Conservation (phyloP, 1,140 invertebrate species). For the Phthorimaea operculella region DNA sequence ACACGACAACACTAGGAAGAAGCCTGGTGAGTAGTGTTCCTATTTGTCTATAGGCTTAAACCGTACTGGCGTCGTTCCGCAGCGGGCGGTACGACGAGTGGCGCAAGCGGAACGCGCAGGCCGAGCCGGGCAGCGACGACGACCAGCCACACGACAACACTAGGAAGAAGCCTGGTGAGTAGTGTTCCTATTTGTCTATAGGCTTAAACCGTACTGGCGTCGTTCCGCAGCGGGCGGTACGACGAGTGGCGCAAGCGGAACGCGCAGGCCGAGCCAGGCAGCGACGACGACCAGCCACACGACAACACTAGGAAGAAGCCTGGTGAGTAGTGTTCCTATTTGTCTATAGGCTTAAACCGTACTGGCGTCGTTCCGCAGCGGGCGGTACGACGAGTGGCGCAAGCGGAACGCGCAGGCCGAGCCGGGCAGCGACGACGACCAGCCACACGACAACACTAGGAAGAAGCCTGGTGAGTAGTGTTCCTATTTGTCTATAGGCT, state of each 20-base stretch:
- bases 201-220: constrained; percentile 79
- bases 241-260: constrained; percentile 87
- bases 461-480: constrained; percentile 23
- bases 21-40: constrained; percentile 16
- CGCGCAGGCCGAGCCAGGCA: constrained; percentile 69
- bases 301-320: constrained; percentile 22
- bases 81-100: constrained; percentile 89
- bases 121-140: constrained; percentile 71
- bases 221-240: constrained; percentile 93
- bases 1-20: constrained; percentile 18
- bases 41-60: no score
- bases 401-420: constrained; percentile 75
- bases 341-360: constrained; percentile 65
- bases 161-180: constrained; percentile 26
- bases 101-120: constrained; percentile 79
- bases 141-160: constrained; percentile 23
- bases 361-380: constrained; percentile 92
- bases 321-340: constrained; percentile 11
- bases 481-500: no score
- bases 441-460: constrained; percentile 13
- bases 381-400: constrained; percentile 90
- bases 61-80: constrained; percentile 93
- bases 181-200: no score
- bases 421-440: constrained; percentile 69
- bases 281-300: constrained; percentile 57